These are phyloP conservation scores for Tetanocera ferruginea DNA, from an alignment of 2,888 invertebrate species.

Conservation along the genomic window DNA sequence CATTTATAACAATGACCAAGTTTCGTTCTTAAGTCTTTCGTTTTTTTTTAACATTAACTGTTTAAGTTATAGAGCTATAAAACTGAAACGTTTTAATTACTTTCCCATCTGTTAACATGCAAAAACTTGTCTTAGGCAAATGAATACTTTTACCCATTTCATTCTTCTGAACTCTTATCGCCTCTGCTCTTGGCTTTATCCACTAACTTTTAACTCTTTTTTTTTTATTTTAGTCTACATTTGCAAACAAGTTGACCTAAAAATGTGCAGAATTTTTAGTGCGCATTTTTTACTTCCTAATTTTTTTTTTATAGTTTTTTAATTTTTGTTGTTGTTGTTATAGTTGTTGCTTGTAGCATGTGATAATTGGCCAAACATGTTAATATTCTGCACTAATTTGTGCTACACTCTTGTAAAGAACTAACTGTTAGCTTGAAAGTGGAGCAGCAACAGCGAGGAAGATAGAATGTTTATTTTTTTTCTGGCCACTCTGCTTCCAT, in stretches of 20 bases:
- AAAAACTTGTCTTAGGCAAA: background rate
- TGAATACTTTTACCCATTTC: background rate
- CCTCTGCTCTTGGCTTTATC: background rate
- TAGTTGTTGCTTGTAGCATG: background rate
- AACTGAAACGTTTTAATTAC: background rate
- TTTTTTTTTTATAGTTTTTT: background rate
- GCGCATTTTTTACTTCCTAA: background rate
- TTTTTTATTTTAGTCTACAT: background rate
- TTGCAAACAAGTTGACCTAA: background rate
- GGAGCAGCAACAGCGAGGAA: constrained; percentile 13
- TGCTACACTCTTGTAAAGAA: background rate
- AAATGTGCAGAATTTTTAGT: background rate
- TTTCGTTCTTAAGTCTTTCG: constrained; percentile 56
- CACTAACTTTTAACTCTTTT: background rate
- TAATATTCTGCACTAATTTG: constrained; percentile 28
- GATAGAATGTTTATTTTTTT: background rate
- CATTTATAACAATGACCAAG: constrained; percentile 48
- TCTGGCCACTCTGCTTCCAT: background rate
- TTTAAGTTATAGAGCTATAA: background rate
- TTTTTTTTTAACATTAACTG: constrained; percentile 35
- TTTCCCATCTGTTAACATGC: background rate
- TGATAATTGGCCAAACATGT: constrained; percentile 15
- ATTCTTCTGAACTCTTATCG: no score
- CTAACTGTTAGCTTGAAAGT: background rate
- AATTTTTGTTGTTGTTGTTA: background rate